Evolutionary conservation across 2,797 vertebrate genomes (phyloP).

Genomic region (Trachops cirrhosus): DNA sequence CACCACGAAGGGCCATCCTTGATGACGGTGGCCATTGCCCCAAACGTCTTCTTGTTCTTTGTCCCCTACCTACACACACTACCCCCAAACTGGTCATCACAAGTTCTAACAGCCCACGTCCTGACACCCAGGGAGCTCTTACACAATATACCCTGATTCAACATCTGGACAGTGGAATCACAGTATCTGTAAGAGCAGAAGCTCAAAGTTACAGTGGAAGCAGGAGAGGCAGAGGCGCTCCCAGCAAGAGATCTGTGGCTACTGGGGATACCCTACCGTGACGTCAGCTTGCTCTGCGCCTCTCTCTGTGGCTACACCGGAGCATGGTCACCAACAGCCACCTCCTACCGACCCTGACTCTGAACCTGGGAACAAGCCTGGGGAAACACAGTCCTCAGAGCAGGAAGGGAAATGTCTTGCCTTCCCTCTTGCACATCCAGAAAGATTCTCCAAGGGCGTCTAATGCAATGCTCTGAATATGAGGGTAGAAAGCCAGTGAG

Average conservation of each 20-base stretch:
- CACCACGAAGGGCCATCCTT: not conserved
- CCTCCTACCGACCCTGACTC: rapidly evolving
- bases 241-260: not conserved
- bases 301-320: rapidly evolving
- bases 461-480: not conserved
- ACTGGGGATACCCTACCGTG: rapidly evolving
- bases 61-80: not conserved
- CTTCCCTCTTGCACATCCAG: not conserved
- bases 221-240: not conserved
- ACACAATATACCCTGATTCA: not conserved
- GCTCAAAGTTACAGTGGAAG: not conserved
- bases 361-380: rapidly evolving
- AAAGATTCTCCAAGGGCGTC: not conserved
- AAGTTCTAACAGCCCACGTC: not conserved
- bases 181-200: not conserved
- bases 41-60: not conserved
- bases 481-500: not conserved
- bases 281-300: not conserved
- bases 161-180: not conserved
- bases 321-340: not conserved
- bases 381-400: not conserved
- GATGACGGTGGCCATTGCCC: rapidly evolving
- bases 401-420: not conserved
- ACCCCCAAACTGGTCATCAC: not conserved
- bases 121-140: not conserved